phyloP scores from a whole-genome alignment of 2,888 invertebrate species.

The Nasonia oneida region DNA sequence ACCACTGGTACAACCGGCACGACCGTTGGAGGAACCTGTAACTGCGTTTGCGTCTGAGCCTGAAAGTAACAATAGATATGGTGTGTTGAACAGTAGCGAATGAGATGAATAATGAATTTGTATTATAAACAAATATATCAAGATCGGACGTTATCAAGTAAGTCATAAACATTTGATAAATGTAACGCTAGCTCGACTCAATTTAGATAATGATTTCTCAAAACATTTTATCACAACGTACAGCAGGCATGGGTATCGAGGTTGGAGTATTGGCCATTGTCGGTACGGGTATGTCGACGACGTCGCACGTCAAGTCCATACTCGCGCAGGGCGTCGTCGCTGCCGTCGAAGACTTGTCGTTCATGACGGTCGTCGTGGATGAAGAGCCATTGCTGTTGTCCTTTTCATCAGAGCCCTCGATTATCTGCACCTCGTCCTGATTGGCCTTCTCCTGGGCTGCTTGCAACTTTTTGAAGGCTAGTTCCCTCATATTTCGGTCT shows the following conservation, averaged over 20 bases:
- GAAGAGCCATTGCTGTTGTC: conserved; percentile 72
- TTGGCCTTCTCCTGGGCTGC: conserved; percentile 84
- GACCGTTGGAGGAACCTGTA: conserved; percentile 30
- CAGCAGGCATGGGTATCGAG: conserved; percentile 46
- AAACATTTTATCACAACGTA: conserved; percentile 44
- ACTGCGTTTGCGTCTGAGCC: conserved; percentile 6
- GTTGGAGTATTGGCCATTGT: conserved; percentile 58
- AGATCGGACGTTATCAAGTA: neutral
- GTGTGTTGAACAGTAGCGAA: neutral
- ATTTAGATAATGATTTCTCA: neutral
- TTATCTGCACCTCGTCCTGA: conserved; percentile 77
- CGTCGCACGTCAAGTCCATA: conserved; percentile 78
- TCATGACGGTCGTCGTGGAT: conserved; percentile 62
- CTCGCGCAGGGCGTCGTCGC: conserved; percentile 56
- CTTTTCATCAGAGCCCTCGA: conserved; percentile 75
- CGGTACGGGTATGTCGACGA: conserved; percentile 88
- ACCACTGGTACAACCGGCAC: neutral
- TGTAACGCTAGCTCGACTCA: neutral
- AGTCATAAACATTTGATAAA: neutral
- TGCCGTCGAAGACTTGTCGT: conserved; percentile 65
- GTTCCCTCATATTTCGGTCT: conserved; percentile 89
- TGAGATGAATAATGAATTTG: neutral
- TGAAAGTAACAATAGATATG: neutral
- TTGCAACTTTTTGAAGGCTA: conserved; percentile 86
- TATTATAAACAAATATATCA: no score